phyloP scores from a whole-genome alignment of 2,797 vertebrate species.

The Enteromius mattozi region DNA sequence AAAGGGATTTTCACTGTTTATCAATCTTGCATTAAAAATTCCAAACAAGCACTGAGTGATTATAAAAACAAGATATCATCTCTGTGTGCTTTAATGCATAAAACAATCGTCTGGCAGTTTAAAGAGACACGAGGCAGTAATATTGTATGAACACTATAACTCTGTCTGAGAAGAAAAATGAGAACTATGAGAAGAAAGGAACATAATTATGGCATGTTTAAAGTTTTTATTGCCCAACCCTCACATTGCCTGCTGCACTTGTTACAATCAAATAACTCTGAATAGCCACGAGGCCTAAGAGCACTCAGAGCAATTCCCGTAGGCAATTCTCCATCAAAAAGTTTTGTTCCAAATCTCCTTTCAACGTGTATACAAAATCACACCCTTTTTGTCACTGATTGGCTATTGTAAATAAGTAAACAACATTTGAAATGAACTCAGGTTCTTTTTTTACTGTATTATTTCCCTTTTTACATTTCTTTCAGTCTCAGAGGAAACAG shows the following conservation, averaged over 20 bases:
- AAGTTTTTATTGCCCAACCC: not conserved
- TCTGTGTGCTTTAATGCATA: not conserved
- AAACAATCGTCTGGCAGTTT: not conserved
- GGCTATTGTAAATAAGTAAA: conserved; percentile 33
- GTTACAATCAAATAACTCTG: not conserved
- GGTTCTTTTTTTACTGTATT: not conserved
- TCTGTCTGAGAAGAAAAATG: not conserved
- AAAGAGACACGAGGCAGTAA: not conserved
- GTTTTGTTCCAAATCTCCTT: conserved; percentile 17
- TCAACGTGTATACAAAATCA: not conserved
- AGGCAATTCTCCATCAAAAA: conserved; percentile 6
- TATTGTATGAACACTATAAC: not conserved
- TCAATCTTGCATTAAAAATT: too few species aligned
- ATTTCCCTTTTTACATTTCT: not conserved
- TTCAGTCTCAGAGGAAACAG: conserved; percentile 30
- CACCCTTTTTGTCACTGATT: conserved; percentile 8
- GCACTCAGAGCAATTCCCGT: not conserved
- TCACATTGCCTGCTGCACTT: not conserved
- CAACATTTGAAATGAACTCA: not conserved
- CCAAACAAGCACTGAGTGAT: not conserved
- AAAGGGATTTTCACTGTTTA: not conserved
- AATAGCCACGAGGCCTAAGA: not conserved
- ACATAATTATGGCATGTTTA: not conserved
- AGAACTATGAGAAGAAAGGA: not conserved
- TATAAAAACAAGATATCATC: not conserved